A percentile compares a stretch with the other conserved stretches of the same genome.
These are phyloP conservation scores for Pyrrhosoma nymphula DNA, from an alignment of 2,888 invertebrate species.

Conservation along the genomic window DNA sequence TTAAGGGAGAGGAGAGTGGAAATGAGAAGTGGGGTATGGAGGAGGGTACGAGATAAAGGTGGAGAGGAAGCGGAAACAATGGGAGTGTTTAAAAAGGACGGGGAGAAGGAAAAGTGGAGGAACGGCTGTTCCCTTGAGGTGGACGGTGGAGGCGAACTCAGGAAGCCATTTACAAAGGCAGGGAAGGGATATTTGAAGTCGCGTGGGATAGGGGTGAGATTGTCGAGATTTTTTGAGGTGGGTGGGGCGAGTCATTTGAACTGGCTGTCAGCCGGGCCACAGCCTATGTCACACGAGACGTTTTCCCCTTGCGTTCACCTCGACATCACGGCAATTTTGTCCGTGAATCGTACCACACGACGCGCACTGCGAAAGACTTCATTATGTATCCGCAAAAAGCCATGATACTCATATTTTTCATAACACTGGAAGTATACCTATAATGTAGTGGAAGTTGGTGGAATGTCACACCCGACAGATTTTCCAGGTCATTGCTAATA, in stretches of 20 bases:
- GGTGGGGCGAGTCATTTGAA: neutral
- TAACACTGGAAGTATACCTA: too few species aligned
- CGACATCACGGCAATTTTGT: too few species aligned
- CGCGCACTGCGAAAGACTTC: too few species aligned
- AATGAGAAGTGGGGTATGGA: neutral
- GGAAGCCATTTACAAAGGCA: neutral
- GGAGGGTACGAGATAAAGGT: neutral
- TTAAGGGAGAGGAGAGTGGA: neutral
- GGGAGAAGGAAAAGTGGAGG: neutral
- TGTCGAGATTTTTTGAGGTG: neutral
- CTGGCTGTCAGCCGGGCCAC: too few species aligned
- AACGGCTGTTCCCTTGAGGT: neutral
- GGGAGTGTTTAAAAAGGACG: neutral
- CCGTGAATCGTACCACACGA: too few species aligned
- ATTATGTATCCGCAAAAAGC: too few species aligned
- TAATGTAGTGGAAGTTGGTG: too few species aligned
- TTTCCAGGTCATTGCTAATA: too few species aligned
- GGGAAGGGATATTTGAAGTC: neutral
- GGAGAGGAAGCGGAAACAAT: neutral
- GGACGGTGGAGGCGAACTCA: neutral
- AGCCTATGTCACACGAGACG: too few species aligned
- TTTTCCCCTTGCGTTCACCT: too few species aligned
- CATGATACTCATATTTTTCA: too few species aligned
- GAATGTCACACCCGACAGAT: too few species aligned
- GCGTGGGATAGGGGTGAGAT: neutral